Evolutionary conservation across 2,888 invertebrate species (phyloP).

Genomic region (Xanthorhoe spadicearia): DNA sequence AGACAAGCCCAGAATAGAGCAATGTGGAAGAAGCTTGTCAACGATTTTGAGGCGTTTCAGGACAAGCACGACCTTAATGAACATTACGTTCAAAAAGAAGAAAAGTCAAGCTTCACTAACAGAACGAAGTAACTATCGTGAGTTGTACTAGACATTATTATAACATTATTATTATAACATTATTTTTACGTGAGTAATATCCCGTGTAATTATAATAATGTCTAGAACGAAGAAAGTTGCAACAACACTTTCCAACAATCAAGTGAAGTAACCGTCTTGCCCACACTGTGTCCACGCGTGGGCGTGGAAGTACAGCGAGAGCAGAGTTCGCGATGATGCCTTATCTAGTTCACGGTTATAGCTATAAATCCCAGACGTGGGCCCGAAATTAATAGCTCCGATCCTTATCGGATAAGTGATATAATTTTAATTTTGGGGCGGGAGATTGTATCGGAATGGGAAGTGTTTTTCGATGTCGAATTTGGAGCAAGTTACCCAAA

Average conservation of each 20-base stretch:
- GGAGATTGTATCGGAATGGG: conserved; percentile 2
- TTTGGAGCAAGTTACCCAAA: neutral
- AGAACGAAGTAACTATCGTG: too few species aligned
- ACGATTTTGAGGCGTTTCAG: too few species aligned
- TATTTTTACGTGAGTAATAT: too few species aligned
- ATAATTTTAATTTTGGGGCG: conserved; percentile 23
- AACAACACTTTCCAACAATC: neutral
- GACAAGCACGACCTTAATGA: too few species aligned
- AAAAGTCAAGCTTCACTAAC: too few species aligned
- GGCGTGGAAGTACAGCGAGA: conserved; percentile 56
- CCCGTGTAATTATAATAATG: too few species aligned
- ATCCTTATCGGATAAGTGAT: conserved; percentile 37
- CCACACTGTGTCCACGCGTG: conserved; percentile 49
- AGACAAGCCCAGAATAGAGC: too few species aligned
- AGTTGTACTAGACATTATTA: too few species aligned
- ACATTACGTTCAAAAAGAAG: too few species aligned
- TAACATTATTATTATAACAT: too few species aligned
- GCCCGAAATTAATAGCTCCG: conserved; percentile 41
- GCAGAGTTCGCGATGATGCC: conserved; percentile 54
- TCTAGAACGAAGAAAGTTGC: too few species aligned
- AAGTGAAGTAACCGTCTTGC: conserved; percentile 1
- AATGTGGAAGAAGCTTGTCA: too few species aligned
- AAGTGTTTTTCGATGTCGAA: neutral
- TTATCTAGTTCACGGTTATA: conserved; percentile 58
- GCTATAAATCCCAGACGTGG: conserved; percentile 47